Conservation (phyloP, 2,797 vertebrate genomes). For the Yasuhikotakia modesta region DNA sequence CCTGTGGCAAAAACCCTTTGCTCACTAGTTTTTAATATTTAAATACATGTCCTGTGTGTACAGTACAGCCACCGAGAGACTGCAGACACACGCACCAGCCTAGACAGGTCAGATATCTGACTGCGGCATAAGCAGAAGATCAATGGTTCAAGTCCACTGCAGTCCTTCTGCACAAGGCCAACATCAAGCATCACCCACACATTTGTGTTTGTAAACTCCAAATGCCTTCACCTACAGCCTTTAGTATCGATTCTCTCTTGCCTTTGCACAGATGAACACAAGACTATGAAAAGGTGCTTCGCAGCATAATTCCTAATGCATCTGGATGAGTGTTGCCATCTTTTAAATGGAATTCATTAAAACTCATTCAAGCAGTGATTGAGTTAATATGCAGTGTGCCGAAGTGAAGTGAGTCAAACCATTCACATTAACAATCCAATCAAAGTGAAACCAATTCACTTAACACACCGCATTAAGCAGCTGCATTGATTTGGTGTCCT, state of each 20-base stretch:
- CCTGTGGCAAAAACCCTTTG: no score
- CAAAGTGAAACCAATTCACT: slow-evolving; percentile 42
- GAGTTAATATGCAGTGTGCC: not conserved
- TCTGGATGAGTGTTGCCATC: not conserved
- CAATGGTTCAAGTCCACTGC: slow-evolving; percentile 33
- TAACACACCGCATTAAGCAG: slow-evolving; percentile 45
- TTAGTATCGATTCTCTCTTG: slow-evolving; percentile 33
- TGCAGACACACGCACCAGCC: slow-evolving; percentile 8
- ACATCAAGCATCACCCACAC: slow-evolving; percentile 8
- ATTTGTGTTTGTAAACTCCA: slow-evolving; percentile 6
- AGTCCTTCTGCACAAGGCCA: slow-evolving; percentile 27
- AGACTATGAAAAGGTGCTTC: slow-evolving; percentile 5
- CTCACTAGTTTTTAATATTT: not conserved
- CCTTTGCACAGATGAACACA: slow-evolving; percentile 12
- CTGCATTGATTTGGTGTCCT: slow-evolving; percentile 43
- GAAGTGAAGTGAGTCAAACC: slow-evolving; percentile 26
- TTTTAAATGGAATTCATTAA: slow-evolving; percentile 29
- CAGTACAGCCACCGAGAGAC: not conserved
- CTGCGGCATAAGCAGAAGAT: slow-evolving; percentile 44
- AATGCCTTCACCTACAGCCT: not conserved
- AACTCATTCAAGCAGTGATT: slow-evolving; percentile 10
- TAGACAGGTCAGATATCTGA: slow-evolving; percentile 34
- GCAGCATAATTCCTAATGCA: not conserved
- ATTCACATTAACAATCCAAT: slow-evolving; percentile 43
- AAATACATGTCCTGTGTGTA: not conserved